These are phyloP conservation scores for Pteria penguin DNA, from an alignment of 2,888 invertebrate species.

Conservation along the genomic window DNA sequence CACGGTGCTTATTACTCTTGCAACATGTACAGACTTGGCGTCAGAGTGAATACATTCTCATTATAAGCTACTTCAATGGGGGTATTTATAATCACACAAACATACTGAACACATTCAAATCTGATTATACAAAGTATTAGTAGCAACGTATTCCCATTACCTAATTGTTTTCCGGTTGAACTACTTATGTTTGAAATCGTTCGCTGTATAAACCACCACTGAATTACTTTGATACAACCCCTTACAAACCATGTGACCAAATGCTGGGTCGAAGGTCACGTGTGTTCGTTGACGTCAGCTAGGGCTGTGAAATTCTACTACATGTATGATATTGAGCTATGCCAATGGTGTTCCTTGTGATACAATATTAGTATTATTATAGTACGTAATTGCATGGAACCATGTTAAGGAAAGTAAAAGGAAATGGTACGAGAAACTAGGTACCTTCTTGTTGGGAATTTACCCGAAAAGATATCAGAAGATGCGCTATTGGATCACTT, in stretches of 20 bases:
- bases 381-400: conserved; percentile 30
- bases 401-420: conserved; percentile 60
- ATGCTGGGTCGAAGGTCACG: conserved; percentile 49
- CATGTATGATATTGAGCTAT: conserved; percentile 14
- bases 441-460: conserved; percentile 99
- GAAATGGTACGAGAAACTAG: conserved; percentile 99
- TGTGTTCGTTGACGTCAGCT: conserved; percentile 43
- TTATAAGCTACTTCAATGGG: no score
- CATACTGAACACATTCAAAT: no score
- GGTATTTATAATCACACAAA: no score
- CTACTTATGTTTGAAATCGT: no score
- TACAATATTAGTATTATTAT: conserved; percentile 19
- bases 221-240: conserved; percentile 53
- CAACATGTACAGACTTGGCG: no score
- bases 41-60: no score
- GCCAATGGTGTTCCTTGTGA: conserved; percentile 17
- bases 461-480: conserved; percentile 99
- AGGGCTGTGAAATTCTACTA: conserved; percentile 50
- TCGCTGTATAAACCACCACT: neutral
- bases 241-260: conserved; percentile 47
- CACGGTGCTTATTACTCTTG: no score
- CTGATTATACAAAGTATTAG: no score
- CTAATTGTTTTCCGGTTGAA: no score
- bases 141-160: no score
- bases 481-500: conserved; percentile 98